phyloP scores from a whole-genome alignment of 2,113 vertebrate genomes.

The Chloebia gouldiae region DNA sequence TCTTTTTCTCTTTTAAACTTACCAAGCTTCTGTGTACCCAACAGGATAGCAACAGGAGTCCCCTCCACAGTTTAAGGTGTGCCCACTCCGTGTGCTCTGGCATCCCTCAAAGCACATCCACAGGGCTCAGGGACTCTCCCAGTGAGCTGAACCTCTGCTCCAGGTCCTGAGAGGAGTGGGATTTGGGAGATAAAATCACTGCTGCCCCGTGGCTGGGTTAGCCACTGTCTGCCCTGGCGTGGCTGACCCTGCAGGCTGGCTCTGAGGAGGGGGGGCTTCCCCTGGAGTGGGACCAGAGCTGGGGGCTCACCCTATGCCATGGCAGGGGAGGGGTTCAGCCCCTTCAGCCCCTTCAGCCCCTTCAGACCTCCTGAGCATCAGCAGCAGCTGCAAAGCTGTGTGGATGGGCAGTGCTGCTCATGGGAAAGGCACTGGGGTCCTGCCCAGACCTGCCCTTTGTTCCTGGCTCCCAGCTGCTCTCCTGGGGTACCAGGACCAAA shows the following conservation, averaged over 20 bases:
- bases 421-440: neutral
- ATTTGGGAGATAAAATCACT: neutral
- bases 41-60: too few relatives aligned
- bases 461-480: neutral
- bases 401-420: neutral
- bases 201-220: neutral
- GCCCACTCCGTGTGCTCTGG: fast-evolving
- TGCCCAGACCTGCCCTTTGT: neutral
- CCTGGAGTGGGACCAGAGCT: neutral
- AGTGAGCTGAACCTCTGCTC: neutral
- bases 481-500: neutral
- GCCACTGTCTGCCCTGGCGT: neutral
- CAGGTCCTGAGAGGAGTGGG: neutral
- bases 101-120: neutral
- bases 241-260: neutral
- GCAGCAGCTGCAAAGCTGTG: neutral
- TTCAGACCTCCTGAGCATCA: neutral
- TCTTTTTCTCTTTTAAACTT: too few relatives aligned
- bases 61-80: fast-evolving
- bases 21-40: too few relatives aligned
- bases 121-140: neutral
- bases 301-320: fast-evolving
- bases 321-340: neutral
- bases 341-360: neutral
- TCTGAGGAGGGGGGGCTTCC: neutral